Percentiles rank a stretch among this genome's conserved stretches.
These are phyloP conservation scores for Melierax canorus DNA, from an alignment of 2,113 vertebrate species.

Conservation along the genomic window DNA sequence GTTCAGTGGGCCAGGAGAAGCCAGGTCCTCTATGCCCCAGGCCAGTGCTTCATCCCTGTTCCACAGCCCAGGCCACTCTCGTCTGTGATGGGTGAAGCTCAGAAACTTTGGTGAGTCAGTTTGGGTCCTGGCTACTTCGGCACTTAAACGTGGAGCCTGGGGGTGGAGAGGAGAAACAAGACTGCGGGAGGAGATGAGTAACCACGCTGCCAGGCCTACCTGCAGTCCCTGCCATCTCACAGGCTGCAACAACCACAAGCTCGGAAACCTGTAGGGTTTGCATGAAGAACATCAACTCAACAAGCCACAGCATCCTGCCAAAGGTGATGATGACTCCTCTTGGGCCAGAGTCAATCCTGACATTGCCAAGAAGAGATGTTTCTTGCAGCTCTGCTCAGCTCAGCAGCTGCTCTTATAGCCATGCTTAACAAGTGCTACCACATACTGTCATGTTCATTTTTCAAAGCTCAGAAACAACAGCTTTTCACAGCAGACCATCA, in stretches of 20 bases:
- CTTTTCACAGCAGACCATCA: not conserved
- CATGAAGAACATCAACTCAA: not conserved
- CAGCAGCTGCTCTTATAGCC: not conserved
- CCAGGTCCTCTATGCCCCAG: not conserved
- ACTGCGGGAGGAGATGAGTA: not conserved
- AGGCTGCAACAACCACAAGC: rapidly evolving
- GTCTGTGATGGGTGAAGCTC: not conserved
- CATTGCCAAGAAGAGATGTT: not conserved
- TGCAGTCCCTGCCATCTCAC: not conserved
- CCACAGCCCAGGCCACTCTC: not conserved
- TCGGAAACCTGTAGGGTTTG: not conserved
- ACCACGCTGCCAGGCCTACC: not conserved
- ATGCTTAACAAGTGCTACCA: not conserved
- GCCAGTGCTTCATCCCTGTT: not conserved
- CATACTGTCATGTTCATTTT: not conserved
- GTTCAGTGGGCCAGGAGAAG: not conserved
- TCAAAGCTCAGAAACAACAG: not conserved
- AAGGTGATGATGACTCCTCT: not conserved
- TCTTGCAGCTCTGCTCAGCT: not conserved
- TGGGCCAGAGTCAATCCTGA: not conserved
- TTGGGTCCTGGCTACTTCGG: not conserved
- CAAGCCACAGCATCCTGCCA: not conserved
- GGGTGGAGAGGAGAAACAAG: not conserved
- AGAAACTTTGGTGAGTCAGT: not conserved
- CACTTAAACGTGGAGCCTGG: rapidly evolving